Evolutionary conservation across 2,888 invertebrate species (phyloP).

Genomic region (Leucophora obtusa): DNA sequence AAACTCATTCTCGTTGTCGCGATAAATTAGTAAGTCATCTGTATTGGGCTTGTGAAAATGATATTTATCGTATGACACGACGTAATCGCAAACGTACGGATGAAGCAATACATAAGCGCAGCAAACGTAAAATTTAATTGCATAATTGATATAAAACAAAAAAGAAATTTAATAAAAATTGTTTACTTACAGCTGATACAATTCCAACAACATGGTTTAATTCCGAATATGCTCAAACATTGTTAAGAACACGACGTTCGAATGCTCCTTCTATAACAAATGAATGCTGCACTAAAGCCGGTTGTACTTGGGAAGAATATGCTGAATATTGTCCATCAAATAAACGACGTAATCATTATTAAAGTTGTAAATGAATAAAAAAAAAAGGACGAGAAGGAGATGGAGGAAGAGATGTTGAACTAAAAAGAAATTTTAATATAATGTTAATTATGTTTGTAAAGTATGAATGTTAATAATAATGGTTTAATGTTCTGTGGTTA

Average conservation of each 20-base stretch:
- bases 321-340: conserved; percentile 83
- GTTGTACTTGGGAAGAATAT: conserved; percentile 84
- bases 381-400: too few species aligned
- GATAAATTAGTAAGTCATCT: conserved; percentile 81
- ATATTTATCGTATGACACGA: conserved; percentile 81
- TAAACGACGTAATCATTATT: conserved; percentile 78
- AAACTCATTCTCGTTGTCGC: conserved; percentile 81
- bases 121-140: conserved; percentile 49
- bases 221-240: conserved; percentile 74
- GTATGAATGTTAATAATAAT: background rate
- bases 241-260: conserved; percentile 72
- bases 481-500: background rate
- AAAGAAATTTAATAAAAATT: background rate
- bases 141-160: background rate
- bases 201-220: conserved; percentile 76
- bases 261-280: conserved; percentile 79
- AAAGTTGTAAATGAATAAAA: background rate
- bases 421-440: background rate
- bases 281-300: conserved; percentile 81
- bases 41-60: conserved; percentile 83
- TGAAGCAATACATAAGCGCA: conserved; percentile 65
- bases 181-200: conserved; percentile 38
- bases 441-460: background rate
- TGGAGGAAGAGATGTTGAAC: background rate
- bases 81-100: conserved; percentile 74